Percentiles rank a stretch among this genome's conserved stretches.
Evolutionary conservation across 2,113 vertebrate species (phyloP).

Genomic region (Zingel zingel): DNA sequence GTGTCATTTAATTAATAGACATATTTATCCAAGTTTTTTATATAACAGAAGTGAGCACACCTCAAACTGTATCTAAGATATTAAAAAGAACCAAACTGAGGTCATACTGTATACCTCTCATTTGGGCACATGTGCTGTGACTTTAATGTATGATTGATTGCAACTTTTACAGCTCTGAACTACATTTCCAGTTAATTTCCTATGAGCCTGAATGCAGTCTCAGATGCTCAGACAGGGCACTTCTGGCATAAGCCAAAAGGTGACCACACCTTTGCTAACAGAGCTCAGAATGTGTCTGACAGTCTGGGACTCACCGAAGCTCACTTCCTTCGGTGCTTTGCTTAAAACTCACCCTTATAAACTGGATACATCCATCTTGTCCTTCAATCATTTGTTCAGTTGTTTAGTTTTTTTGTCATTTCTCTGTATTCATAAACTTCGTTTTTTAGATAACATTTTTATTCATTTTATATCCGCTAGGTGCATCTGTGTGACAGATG

Average conservation of each 20-base stretch:
- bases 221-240: neutral
- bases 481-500: neutral
- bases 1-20: neutral
- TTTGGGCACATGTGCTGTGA: neutral
- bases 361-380: neutral
- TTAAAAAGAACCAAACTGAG: neutral
- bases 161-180: constrained; percentile 13
- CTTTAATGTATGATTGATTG: neutral
- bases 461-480: neutral
- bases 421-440: neutral
- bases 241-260: neutral
- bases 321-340: neutral
- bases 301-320: neutral
- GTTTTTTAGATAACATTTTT: neutral
- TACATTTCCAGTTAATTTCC: neutral
- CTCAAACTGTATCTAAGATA: neutral
- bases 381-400: neutral
- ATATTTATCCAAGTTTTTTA: neutral
- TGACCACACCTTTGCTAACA: neutral
- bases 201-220: neutral
- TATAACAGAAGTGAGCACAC: neutral
- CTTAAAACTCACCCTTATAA: neutral
- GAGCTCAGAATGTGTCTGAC: neutral
- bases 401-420: neutral
- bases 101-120: neutral